phyloP scores from a whole-genome alignment of 1,140 invertebrate genomes.

The Drosophila ficusphila region DNA sequence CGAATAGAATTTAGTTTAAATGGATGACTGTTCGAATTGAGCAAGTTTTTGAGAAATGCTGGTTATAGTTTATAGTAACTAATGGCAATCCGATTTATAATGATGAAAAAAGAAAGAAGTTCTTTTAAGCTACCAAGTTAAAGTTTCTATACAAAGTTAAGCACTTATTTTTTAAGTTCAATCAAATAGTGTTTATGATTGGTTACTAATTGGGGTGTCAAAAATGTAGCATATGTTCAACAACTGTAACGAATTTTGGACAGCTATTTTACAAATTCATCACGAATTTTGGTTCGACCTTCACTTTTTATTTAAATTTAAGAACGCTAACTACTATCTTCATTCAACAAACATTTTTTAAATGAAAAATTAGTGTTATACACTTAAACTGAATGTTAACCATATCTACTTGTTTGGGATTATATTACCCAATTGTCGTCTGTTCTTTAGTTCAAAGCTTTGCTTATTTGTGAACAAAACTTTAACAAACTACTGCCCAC shows the following conservation, averaged over 20 bases:
- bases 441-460: not conserved
- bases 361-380: too few species aligned
- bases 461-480: not conserved
- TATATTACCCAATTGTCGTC: not conserved
- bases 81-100: too few species aligned
- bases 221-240: not conserved
- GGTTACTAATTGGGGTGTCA: constrained; percentile 4
- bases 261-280: constrained; percentile 11
- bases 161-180: too few species aligned
- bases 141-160: too few species aligned
- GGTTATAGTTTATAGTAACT: not conserved
- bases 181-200: not conserved
- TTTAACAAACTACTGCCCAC: not conserved
- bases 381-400: too few species aligned
- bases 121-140: too few species aligned
- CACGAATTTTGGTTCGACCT: not conserved
- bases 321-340: not conserved
- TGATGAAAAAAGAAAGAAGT: too few species aligned
- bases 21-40: constrained; percentile 2
- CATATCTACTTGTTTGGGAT: too few species aligned
- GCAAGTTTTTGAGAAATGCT: not conserved
- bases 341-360: not conserved
- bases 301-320: not conserved
- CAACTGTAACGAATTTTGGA: constrained; percentile 2
- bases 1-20: not conserved